Evolutionary conservation across 2,797 vertebrate genomes (phyloP), one percentile per base, ranked within the genome.

Genomic region (Psittacula echo): DNA sequence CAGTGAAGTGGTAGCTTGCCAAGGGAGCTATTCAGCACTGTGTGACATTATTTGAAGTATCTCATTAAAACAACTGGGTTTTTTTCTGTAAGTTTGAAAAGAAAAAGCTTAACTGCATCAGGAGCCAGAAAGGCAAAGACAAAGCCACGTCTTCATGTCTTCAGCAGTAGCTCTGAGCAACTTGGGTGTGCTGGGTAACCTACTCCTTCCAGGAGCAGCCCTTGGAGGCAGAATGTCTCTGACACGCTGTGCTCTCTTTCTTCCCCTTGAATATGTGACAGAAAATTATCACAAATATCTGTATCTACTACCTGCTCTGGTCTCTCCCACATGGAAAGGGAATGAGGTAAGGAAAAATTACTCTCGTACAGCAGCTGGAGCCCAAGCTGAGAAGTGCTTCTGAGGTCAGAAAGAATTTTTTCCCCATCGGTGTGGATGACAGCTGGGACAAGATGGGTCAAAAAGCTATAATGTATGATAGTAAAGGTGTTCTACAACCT

Each of bases 31-130:
- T 88, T 93, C 42, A 74, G 29, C 54, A 74, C 48, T 4, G 1
- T 77, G 41, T 54, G 44, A 51, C 78, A 84, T 65, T 78, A 66
- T 90, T 90, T 96, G 47, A 87, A 93, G 75, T 37, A 19, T 70
- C 50, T 79, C 39, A 71, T 84, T 91, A 93, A 85, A 79, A 32
- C 50, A 58, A 37, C 20, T n/a, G 30, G 37, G 10, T 3, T 74
- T 60, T 82, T 67, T 81, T 62, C 47, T 79, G 21, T 77, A 58
- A 66, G 30, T 78, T 87, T 82, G 37, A 62, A 79, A 91, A 84
- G 29, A 81, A 53, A 76, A 94, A 84, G 24, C 47, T 54, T 79
- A 50, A 37, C 47, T 75, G 20, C 20, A 48, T 27, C 18, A 71
- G 58, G 14, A 93, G 10, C 21, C 39, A 66, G 67, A 71, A 87